Conservation (phyloP, 2,797 vertebrate species). For the Halcyon badia region DNA sequence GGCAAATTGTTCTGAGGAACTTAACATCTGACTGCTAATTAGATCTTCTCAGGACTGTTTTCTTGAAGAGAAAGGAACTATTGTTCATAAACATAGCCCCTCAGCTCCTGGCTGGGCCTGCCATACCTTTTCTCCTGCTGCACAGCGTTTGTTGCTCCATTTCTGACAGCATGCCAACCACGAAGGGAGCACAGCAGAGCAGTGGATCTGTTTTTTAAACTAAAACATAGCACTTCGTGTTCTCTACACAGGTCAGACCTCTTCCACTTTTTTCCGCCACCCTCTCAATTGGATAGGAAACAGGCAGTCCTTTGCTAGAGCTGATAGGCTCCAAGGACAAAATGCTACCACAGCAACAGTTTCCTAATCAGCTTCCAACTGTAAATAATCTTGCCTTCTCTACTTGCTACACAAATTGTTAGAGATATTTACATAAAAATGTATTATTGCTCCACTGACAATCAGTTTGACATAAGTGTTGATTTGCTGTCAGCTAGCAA, state of each 20-base stretch:
- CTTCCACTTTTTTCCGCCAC: neutral
- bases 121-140: neutral
- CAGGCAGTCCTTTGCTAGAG: constrained; percentile 4
- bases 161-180: neutral
- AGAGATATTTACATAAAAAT: neutral
- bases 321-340: constrained; percentile 61
- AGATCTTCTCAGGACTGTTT: neutral
- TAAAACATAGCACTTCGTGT: neutral
- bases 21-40: neutral
- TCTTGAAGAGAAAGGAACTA: neutral
- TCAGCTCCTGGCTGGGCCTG: neutral
- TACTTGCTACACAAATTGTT: neutral
- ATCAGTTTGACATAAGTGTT: neutral
- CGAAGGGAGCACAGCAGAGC: rapidly evolving
- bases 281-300: neutral
- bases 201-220: rapidly evolving
- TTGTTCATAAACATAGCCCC: neutral
- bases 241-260: neutral
- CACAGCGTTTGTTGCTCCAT: neutral
- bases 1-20: neutral
- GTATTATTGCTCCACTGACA: neutral
- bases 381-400: neutral
- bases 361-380: constrained; percentile 45
- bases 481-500: constrained; percentile 16
- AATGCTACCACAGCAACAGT: constrained; percentile 43